Percentiles rank a stretch among this genome's conserved stretches.
These are phyloP conservation scores for Mactra quadrangularis DNA, from an alignment of 1,140 invertebrate species.

Conservation along the genomic window DNA sequence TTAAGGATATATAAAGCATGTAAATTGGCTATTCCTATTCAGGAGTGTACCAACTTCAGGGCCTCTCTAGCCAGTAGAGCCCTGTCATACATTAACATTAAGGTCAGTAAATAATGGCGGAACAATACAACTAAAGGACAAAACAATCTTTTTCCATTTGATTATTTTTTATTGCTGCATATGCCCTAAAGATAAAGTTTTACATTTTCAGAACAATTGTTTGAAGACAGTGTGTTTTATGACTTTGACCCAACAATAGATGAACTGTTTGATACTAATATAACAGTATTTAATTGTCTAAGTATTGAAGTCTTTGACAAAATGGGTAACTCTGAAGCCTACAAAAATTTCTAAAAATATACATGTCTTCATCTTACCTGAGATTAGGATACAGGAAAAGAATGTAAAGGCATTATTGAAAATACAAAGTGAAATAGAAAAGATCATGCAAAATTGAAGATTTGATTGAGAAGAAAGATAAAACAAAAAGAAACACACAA, in stretches of 20 bases:
- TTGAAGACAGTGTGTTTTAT: slow-evolving; percentile 39
- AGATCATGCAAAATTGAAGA: slow-evolving; percentile 44
- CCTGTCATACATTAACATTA: too few species aligned
- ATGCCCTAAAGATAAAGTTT: too few species aligned
- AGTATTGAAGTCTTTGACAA: slow-evolving; percentile 34
- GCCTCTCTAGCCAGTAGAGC: too few species aligned
- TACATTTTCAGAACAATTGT: slow-evolving; percentile 60
- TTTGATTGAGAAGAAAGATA: slow-evolving; percentile 47
- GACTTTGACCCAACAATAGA: slow-evolving; percentile 58
- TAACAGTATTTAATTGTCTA: slow-evolving; percentile 10
- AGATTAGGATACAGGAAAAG: slow-evolving; percentile 26
- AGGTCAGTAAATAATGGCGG: too few species aligned
- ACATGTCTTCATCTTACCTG: slow-evolving; percentile 53
- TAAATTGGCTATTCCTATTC: too few species aligned
- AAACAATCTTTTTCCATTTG: too few species aligned
- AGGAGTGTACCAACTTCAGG: too few species aligned
- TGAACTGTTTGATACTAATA: slow-evolving; percentile 54
- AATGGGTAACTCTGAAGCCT: slow-evolving; percentile 22
- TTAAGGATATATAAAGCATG: too few species aligned
- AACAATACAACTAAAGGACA: too few species aligned
- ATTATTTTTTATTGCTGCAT: too few species aligned
- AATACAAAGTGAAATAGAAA: slow-evolving; percentile 33
- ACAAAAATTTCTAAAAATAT: slow-evolving; percentile 30
- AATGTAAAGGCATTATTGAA: not conserved
- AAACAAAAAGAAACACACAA: slow-evolving; percentile 51